Base-by-base conservation (phyloP, 2,113 vertebrate genomes). In the Lates calcarifer region DNA sequence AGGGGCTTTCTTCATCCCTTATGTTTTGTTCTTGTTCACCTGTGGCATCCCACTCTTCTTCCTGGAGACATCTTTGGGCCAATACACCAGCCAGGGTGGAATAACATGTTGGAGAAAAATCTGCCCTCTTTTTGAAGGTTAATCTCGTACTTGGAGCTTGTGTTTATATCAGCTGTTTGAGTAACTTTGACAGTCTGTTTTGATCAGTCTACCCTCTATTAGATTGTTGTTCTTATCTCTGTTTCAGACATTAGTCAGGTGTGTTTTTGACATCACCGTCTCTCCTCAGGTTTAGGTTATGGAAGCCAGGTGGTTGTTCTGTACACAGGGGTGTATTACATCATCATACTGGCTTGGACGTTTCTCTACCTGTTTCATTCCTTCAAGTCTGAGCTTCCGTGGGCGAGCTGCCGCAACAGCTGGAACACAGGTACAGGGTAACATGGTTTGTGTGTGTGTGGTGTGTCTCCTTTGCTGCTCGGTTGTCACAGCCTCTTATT, bases 351-450 rank as follows among this genome's bases (percentile, higher is more conserved):
- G 93, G 97, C 98, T 58, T 99, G 98, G 97, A 92, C 97, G 4
- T 95, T 98, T 86, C 97, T 99, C 88, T 99, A 97, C 93, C 95
- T 99, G 88, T 97, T 98, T 87, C 97, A 94, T 77, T 98, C 96
- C 0, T 97, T 99, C 90, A 95, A 89, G 31, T 84, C 94, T 0
- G 92, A 97, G 80, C 96, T 99, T 18, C 97, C 97, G 1, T 99
- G 97, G 97, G 95, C 96, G 29, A 97, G 91, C 89, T 99, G 97
- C 57, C 74, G 83, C 77, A 96, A 99, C 0, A 94, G 94, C 64
- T 99, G 98, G 97, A 99, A 99, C 80, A 98, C 97, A 92, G 96
- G 97, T 99, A 85, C n/a, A 6, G 0, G 3, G 28, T 8, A 12
- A 1, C 33, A 64, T 81, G 15, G 41, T 6, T 69, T 41, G 35